phyloP scores from a whole-genome alignment of 1,140 invertebrate species.

The Amyelois transitella region DNA sequence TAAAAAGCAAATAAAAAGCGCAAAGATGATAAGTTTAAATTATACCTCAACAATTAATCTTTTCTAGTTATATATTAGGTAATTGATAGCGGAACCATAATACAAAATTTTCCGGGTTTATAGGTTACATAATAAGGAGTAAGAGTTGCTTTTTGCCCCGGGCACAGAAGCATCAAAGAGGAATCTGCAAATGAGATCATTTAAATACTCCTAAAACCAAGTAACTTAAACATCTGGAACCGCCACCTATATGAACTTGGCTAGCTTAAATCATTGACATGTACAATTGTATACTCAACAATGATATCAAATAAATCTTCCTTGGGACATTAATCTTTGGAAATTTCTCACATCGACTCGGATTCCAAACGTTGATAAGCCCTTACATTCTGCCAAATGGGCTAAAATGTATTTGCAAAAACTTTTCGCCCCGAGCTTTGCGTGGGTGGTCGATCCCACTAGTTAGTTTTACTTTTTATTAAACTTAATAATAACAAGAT shows the following conservation, averaged over 20 bases:
- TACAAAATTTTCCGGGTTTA: too few relatives aligned
- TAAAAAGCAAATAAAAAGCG: too few relatives aligned
- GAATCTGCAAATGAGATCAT: too few relatives aligned
- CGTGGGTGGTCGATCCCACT: not conserved
- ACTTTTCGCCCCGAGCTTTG: not conserved
- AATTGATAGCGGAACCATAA: too few relatives aligned
- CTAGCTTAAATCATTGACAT: too few relatives aligned
- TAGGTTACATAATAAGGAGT: not conserved
- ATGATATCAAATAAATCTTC: not conserved
- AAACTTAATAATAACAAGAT: not conserved
- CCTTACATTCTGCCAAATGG: conserved; percentile 1
- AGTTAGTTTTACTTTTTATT: not conserved
- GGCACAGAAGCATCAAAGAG: too few relatives aligned
- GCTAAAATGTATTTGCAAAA: conserved; percentile 1
- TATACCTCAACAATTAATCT: too few relatives aligned
- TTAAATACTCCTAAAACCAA: too few relatives aligned
- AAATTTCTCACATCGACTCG: not conserved
- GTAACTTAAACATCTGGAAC: too few relatives aligned
- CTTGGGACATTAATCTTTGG: not conserved
- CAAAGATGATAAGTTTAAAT: too few relatives aligned
- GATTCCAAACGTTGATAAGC: conserved; percentile 3
- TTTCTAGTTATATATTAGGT: not conserved
- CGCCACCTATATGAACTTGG: too few relatives aligned
- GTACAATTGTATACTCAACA: not conserved
- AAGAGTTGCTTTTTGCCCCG: not conserved